Percentiles rank a stretch among this genome's conserved stretches.
Conservation (phyloP, 2,797 vertebrate species). For the Psittacula echo region DNA sequence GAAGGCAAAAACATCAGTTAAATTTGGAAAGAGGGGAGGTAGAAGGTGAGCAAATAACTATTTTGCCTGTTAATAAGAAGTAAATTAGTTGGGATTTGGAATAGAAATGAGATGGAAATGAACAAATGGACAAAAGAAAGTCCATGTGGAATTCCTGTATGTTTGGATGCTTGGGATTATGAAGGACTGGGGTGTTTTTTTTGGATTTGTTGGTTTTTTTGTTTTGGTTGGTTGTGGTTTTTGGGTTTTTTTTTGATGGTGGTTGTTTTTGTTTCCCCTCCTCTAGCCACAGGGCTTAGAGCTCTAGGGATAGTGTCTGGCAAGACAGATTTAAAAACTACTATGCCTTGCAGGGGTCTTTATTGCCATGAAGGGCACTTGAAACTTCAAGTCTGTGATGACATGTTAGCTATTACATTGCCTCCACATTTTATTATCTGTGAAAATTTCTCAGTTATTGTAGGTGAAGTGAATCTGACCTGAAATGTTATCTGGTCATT, state of each 20-base stretch:
- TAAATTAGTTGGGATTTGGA: not conserved
- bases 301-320: not conserved
- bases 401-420: not conserved
- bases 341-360: not conserved
- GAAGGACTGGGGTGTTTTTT: not conserved
- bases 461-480: not conserved
- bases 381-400: fast-evolving
- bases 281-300: not conserved
- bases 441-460: not conserved
- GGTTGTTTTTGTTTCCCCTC: fast-evolving
- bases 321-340: not conserved
- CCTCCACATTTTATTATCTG: not conserved
- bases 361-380: not conserved
- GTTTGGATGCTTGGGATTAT: not conserved
- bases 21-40: not conserved
- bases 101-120: not conserved
- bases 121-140: not conserved
- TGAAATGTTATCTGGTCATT: not conserved
- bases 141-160: not conserved
- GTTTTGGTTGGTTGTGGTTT: too few relatives aligned
- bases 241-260: fast-evolving
- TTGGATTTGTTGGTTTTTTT: too few relatives aligned
- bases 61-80: not conserved
- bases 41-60: not conserved
- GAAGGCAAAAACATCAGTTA: not conserved